Evolutionary conservation across 2,797 vertebrate genomes (phyloP).

Genomic region (Chaenodraco wilsoni): DNA sequence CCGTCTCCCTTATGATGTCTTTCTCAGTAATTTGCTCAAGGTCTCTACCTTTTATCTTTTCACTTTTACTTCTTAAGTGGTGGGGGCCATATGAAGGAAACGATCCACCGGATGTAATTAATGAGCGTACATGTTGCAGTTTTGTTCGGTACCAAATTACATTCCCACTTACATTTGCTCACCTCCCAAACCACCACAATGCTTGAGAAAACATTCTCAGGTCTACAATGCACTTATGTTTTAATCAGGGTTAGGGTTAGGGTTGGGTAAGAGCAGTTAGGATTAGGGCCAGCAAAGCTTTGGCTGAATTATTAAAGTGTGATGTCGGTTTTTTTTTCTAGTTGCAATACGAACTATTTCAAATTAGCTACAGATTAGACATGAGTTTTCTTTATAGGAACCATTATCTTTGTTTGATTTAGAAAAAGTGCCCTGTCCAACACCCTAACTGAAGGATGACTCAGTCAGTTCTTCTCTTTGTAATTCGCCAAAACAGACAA

Average conservation of each 20-base stretch:
- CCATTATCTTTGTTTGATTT: not conserved
- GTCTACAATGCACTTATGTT: no score
- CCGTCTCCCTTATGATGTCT: slow-evolving; percentile 34
- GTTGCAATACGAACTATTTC: no score
- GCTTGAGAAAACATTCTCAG: no score
- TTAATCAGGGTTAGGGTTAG: no score
- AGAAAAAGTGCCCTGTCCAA: not conserved
- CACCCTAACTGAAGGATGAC: not conserved
- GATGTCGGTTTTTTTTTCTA: no score
- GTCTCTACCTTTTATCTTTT: slow-evolving; percentile 47
- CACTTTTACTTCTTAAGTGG: slow-evolving; percentile 30
- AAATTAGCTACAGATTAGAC: no score
- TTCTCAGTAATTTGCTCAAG: slow-evolving; percentile 48
- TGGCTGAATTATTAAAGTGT: no score
- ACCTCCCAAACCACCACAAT: not conserved
- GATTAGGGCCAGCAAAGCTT: no score
- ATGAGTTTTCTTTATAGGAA: no score
- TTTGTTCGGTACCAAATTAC: slow-evolving; percentile 38
- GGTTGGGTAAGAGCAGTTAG: no score
- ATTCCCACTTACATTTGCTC: slow-evolving; percentile 10
- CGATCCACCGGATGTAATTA: slow-evolving; percentile 43
- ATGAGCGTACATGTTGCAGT: slow-evolving; percentile 5
- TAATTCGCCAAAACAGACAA: not conserved
- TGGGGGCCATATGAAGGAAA: slow-evolving; percentile 18
- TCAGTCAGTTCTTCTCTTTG: not conserved